Base-by-base conservation (phyloP, 2,888 invertebrate species). In the Sturmia bella region DNA sequence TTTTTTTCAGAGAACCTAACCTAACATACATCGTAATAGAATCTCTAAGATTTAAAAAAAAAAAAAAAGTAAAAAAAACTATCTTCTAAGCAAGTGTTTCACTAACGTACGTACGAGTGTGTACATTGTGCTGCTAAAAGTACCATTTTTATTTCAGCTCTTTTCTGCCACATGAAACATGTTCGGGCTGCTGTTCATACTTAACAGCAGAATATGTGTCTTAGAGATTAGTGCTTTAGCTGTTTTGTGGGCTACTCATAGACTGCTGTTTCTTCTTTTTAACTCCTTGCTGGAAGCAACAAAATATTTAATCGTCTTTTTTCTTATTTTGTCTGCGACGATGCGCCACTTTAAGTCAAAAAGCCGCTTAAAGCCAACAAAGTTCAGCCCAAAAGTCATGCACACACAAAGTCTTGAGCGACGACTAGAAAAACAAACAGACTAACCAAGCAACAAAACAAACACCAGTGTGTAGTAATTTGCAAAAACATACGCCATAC, bases 341-440 rank as follows among this genome's bases (percentile, higher is more conserved):
- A 72, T 80, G 80, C 76, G 80, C 80, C 80, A 76, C 76, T 81
- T 76, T 68, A 76, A 76, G 76, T 81, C 76, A 81, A 76, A 81
- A 63, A 81, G 76, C 68, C 76, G 76, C 80, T 81, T 73, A 68
- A 81, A 81, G 80, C 56, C 68, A 81, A 68, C 76, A 72, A 76
- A 81, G 80, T 75, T 80, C 80, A 80, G 63, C 63, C 66, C 54
- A 75, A 72, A 61, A 80, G 72, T 81, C 63, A 76, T 61, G 52
- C 66, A 32, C 56, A 69, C 72, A 72, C 66, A 74, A 63, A 63
- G 32, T 24, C 57, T 17, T 37, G 27, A 37, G 21, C 15, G 17
- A 54, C 12, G 43, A 32, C 43, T 21, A 61, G 12, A 21, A 64
- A 72, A 11, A 61, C 19, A 50, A 48, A 57, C 19, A 56, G 64